Conservation (phyloP, 2,797 vertebrate genomes). For the Myripristis murdjan region DNA sequence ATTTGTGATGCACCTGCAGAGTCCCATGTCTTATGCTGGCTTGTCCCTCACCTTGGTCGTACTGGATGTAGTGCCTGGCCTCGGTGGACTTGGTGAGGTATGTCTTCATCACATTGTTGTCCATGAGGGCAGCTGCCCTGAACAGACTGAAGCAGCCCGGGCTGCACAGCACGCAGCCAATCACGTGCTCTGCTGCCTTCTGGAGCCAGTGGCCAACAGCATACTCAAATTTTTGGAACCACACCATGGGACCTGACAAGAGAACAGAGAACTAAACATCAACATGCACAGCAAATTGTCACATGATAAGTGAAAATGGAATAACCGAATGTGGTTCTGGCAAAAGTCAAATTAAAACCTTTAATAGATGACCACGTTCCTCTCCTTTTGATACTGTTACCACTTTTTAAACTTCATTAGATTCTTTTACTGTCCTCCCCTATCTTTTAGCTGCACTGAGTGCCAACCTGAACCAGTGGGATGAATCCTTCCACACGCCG, state of each 20-base stretch:
- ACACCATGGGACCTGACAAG: conserved; percentile 81
- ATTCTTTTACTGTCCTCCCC: neutral
- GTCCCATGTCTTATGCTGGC: no score
- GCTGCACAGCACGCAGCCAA: conserved; percentile 84
- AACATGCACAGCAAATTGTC: no score
- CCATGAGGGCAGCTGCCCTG: conserved; percentile 83
- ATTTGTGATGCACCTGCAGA: no score
- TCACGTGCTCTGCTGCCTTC: conserved; percentile 84
- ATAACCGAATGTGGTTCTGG: no score
- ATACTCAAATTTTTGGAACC: conserved; percentile 89
- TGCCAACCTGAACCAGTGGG: conserved; percentile 83
- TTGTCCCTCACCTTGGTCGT: conserved; percentile 82
- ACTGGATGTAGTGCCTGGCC: conserved; percentile 81
- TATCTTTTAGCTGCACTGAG: neutral
- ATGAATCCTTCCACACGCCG: conserved; percentile 85
- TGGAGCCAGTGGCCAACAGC: conserved; percentile 86
- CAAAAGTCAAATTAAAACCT: no score
- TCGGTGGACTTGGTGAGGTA: conserved; percentile 79
- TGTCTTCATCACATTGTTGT: conserved; percentile 85
- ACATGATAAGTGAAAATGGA: no score
- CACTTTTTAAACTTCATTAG: neutral
- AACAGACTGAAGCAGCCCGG: conserved; percentile 87
- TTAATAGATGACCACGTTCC: no score
- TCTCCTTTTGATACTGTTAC: no score
- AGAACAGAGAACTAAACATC: neutral